These are phyloP conservation scores for Callyntrura sp. DNA, from an alignment of 2,888 invertebrate species.

Conservation along the genomic window DNA sequence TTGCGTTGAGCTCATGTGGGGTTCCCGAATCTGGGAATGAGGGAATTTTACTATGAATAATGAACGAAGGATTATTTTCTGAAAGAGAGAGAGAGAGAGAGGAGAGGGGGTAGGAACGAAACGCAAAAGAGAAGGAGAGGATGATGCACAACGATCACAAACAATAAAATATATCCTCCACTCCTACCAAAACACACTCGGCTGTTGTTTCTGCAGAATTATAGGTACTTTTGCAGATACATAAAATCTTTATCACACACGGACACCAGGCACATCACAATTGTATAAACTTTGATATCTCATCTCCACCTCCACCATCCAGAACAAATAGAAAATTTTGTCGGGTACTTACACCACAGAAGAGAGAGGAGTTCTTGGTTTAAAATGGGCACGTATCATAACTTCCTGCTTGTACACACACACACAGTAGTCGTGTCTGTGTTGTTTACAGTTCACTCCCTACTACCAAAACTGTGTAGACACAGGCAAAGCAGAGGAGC, in stretches of 20 bases:
- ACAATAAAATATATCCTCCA: constrained; percentile 40
- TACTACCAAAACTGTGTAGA: too few species aligned
- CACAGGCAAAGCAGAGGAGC: too few species aligned
- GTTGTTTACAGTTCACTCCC: constrained; percentile 14
- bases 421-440: not conserved
- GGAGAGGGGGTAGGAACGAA: not conserved
- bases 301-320: constrained; percentile 7
- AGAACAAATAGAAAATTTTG: constrained; percentile 39
- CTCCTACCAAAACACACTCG: constrained; percentile 7
- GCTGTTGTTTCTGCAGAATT: constrained; percentile 46
- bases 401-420: constrained; percentile 6
- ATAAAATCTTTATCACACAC: constrained; percentile 51
- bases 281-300: constrained; percentile 51
- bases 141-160: constrained; percentile 48
- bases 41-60: constrained; percentile 68
- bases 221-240: constrained; percentile 48
- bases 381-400: constrained; percentile 20
- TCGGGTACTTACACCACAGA: not conserved
- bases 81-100: not conserved
- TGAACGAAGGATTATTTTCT: constrained; percentile 67
- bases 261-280: constrained; percentile 43
- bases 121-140: constrained; percentile 1
- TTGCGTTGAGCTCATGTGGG: constrained; percentile 46
- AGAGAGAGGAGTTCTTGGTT: not conserved
- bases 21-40: constrained; percentile 58